Conservation (phyloP, 2,797 vertebrate genomes). For the Graptemys geographica region DNA sequence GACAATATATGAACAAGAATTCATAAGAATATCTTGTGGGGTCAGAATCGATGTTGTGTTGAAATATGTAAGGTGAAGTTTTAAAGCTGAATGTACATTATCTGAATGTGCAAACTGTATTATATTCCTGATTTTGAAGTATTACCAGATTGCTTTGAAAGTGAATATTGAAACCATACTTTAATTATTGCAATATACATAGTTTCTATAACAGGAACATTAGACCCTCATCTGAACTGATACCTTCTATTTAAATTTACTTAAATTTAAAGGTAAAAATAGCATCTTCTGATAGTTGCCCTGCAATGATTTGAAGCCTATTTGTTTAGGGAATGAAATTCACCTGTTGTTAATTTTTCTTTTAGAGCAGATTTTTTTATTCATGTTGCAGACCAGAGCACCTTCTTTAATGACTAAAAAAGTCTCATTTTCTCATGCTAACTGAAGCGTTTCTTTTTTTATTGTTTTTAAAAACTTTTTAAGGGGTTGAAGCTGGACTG, state of each 20-base stretch:
- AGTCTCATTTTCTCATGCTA: conserved; percentile 1
- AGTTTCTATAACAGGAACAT: not conserved
- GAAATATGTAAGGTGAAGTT: not conserved
- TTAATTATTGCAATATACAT: not conserved
- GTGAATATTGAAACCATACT: not conserved
- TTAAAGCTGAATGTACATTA: not conserved
- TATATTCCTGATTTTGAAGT: not conserved
- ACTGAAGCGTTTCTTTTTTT: not conserved
- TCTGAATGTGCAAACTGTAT: not conserved
- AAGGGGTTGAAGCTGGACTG: not conserved
- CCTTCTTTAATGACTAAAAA: conserved; percentile 6
- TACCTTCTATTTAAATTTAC: accelerated
- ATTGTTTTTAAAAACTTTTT: not conserved
- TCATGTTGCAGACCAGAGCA: not conserved
- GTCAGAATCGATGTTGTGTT: not conserved
- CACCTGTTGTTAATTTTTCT: accelerated
- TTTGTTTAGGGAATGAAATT: not conserved
- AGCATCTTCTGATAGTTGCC: not conserved
- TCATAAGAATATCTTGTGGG: not conserved
- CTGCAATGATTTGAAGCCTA: not conserved
- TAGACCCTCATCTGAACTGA: not conserved
- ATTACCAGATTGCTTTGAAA: not conserved
- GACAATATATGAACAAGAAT: not conserved
- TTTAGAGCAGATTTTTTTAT: not conserved
- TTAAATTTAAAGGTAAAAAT: not conserved